Evolutionary conservation across 2,797 vertebrate species (phyloP).

Genomic region (Cirrhinus molitorella): DNA sequence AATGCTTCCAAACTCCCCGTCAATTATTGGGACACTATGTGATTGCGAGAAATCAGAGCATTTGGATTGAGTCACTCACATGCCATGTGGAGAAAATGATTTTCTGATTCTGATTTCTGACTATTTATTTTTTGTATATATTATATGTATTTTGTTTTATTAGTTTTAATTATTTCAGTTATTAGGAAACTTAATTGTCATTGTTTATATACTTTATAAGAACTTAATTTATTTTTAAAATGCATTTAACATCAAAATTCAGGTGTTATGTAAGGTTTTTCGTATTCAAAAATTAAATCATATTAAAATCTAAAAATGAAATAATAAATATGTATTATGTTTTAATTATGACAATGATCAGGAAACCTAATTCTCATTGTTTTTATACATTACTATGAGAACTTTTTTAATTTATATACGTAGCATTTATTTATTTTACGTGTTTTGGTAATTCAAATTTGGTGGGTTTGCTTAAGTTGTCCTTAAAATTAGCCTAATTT

Average conservation of each 20-base stretch:
- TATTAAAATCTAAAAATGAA: too few species aligned
- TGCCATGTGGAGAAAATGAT: background rate
- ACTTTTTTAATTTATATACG: background rate
- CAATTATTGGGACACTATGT: slow-evolving; percentile 38
- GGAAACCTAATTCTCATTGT: background rate
- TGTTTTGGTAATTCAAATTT: background rate
- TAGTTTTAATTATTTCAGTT: too few species aligned
- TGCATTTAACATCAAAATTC: too few species aligned
- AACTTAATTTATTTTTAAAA: too few species aligned
- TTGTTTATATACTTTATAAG: too few species aligned
- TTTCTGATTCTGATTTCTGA: too few species aligned
- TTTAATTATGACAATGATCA: background rate
- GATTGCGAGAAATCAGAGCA: slow-evolving; percentile 29
- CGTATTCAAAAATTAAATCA: background rate
- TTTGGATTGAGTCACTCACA: background rate
- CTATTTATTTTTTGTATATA: too few species aligned
- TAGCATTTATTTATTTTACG: background rate
- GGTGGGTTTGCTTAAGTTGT: background rate
- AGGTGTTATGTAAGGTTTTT: background rate
- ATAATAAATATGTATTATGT: too few species aligned
- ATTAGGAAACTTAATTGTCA: too few species aligned
- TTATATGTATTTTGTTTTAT: too few species aligned
- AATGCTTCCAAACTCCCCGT: slow-evolving; percentile 38
- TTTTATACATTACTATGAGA: background rate
- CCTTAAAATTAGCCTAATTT: background rate